phyloP scores from a whole-genome alignment of 2,888 invertebrate genomes.

The Hyposoter didymator region DNA sequence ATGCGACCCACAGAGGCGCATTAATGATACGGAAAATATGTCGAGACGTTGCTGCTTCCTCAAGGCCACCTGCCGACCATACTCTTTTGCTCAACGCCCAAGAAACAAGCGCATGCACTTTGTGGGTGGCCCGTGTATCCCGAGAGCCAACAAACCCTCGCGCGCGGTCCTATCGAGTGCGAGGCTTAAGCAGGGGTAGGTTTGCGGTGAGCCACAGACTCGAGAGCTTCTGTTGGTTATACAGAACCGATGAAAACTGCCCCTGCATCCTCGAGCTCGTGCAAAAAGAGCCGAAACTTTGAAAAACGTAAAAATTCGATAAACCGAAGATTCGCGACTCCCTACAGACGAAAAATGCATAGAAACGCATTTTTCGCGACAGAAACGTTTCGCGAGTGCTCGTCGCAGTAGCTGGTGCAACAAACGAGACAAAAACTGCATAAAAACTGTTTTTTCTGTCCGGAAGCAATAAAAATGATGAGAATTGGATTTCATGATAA shows the following conservation, averaged over 20 bases:
- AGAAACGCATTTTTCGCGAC: not conserved
- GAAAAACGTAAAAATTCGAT: constrained; percentile 48
- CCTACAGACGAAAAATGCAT: not conserved
- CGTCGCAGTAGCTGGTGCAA: no score
- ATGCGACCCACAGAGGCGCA: not conserved
- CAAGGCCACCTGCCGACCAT: constrained; percentile 80
- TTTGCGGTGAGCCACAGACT: constrained; percentile 33
- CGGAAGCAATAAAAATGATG: not conserved
- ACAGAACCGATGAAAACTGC: constrained; percentile 7
- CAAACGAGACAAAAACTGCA: no score
- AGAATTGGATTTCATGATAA: not conserved
- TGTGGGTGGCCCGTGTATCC: constrained; percentile 36
- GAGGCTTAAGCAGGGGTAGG: constrained; percentile 20
- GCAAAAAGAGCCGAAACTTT: not conserved
- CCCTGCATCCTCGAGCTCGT: constrained; percentile 38
- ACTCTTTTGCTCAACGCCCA: constrained; percentile 58
- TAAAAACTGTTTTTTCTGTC: not conserved
- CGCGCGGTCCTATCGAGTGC: not conserved
- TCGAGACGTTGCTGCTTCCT: constrained; percentile 32
- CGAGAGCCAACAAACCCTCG: not conserved
- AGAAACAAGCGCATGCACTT: not conserved
- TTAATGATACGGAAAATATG: constrained; percentile 41
- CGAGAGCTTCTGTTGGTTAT: constrained; percentile 45
- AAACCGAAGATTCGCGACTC: constrained; percentile 46
- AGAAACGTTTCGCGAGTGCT: no score